phyloP scores from a whole-genome alignment of 2,113 vertebrate genomes.

The Panurus biarmicus region DNA sequence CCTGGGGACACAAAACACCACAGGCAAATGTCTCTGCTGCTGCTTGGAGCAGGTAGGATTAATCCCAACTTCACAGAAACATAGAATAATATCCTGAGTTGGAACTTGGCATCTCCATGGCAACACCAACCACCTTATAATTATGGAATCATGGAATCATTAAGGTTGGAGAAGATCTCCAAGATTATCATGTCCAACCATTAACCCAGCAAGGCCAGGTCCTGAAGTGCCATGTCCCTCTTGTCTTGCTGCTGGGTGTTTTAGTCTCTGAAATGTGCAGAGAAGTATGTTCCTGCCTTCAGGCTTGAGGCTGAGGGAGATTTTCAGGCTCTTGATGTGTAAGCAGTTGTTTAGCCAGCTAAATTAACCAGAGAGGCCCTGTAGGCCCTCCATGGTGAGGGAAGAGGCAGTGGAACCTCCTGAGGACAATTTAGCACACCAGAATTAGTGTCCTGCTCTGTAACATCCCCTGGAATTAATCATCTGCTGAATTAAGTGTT shows the following conservation, averaged over 20 bases:
- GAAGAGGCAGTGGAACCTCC: not conserved
- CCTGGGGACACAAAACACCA: not conserved
- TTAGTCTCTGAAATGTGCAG: not conserved
- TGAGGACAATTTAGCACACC: not conserved
- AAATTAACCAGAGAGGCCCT: not conserved
- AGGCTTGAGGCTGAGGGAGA: not conserved
- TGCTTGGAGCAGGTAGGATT: not conserved
- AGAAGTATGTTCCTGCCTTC: not conserved
- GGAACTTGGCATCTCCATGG: fast-evolving
- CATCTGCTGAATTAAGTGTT: not conserved
- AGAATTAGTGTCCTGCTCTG: not conserved
- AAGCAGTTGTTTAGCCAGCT: not conserved
- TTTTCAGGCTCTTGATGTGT: not conserved
- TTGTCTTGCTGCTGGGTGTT: not conserved
- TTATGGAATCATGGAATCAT: not conserved
- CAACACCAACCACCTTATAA: not conserved
- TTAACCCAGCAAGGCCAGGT: not conserved
- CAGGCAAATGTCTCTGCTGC: not conserved
- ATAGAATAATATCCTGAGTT: not conserved
- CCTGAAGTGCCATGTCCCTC: not conserved
- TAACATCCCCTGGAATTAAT: not conserved
- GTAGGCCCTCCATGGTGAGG: not conserved
- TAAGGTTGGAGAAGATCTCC: not conserved
- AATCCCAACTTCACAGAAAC: not conserved
- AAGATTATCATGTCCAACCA: fast-evolving